These are phyloP conservation scores for Lathronympha strigana DNA, from an alignment of 2,888 invertebrate species.

Conservation along the genomic window DNA sequence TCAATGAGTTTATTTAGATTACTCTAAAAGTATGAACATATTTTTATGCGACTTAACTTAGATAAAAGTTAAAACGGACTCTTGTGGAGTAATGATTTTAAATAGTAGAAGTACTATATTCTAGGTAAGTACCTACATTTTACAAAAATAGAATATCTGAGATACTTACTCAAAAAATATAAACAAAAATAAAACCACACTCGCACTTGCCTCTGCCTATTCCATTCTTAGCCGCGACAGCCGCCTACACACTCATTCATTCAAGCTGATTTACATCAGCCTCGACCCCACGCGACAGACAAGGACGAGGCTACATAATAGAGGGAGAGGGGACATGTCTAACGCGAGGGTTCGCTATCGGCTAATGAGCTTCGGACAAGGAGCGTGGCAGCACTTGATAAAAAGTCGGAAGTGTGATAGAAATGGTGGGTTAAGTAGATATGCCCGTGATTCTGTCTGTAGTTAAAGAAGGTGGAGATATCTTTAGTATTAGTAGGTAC, in stretches of 20 bases:
- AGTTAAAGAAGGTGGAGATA: not conserved
- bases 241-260: constrained; percentile 32
- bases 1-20: no score
- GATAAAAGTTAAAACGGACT: no score
- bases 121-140: no score
- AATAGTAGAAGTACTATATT: no score
- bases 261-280: constrained; percentile 34
- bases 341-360: constrained; percentile 27
- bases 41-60: no score
- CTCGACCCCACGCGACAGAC: constrained; percentile 32
- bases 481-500: not conserved
- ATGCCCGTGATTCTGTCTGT: not conserved
- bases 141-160: no score
- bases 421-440: constrained; percentile 9
- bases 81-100: no score
- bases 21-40: no score
- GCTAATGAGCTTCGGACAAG: constrained; percentile 27
- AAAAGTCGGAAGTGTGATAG: constrained; percentile 29
- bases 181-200: not conserved
- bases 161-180: not conserved
- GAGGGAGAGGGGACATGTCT: constrained; percentile 1
- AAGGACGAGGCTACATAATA: not conserved
- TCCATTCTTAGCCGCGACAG: constrained; percentile 29
- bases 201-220: constrained; percentile 6
- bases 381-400: constrained; percentile 31